phyloP scores from a whole-genome alignment of 2,888 invertebrate species.

The Catocala sponsa region DNA sequence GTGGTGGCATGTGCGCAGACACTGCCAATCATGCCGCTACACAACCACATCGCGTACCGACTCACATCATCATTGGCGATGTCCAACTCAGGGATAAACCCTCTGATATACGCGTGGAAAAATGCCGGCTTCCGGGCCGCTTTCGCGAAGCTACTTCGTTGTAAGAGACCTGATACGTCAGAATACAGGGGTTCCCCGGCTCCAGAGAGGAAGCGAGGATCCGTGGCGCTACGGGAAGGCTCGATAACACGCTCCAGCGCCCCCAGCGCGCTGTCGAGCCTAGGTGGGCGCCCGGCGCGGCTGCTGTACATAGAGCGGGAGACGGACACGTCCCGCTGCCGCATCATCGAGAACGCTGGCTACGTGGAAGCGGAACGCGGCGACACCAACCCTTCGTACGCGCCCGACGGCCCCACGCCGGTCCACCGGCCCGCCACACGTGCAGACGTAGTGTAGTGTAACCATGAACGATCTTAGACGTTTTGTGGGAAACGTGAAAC shows the following conservation, averaged over 20 bases:
- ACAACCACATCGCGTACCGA: slow-evolving; percentile 89
- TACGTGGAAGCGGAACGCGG: slow-evolving; percentile 80
- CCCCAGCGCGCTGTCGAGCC: slow-evolving; percentile 66
- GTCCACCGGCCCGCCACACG: slow-evolving; percentile 69
- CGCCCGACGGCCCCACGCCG: slow-evolving; percentile 81
- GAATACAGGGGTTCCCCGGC: slow-evolving; percentile 87
- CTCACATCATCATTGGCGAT: slow-evolving; percentile 92
- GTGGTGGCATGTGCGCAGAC: slow-evolving; percentile 90
- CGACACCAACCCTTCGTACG: slow-evolving; percentile 82
- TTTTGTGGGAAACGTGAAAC: slow-evolving; percentile 85
- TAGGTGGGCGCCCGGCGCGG: slow-evolving; percentile 80
- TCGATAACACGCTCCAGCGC: slow-evolving; percentile 77
- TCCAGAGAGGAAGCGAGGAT: slow-evolving; percentile 85
- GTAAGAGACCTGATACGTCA: slow-evolving; percentile 89
- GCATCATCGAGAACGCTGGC: slow-evolving; percentile 85
- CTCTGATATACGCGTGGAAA: slow-evolving; percentile 95
- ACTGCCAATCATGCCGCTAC: slow-evolving; percentile 81
- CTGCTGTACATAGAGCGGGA: slow-evolving; percentile 77
- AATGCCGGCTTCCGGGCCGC: slow-evolving; percentile 93
- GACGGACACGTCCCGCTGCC: slow-evolving; percentile 75
- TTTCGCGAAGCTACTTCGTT: slow-evolving; percentile 90
- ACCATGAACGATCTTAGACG: slow-evolving; percentile 63
- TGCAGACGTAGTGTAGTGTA: slow-evolving; percentile 74
- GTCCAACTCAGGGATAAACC: slow-evolving; percentile 94
- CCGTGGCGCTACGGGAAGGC: slow-evolving; percentile 82